Evolutionary conservation across 1,140 invertebrate species (phyloP).

Genomic region (Penaeus chinensis): DNA sequence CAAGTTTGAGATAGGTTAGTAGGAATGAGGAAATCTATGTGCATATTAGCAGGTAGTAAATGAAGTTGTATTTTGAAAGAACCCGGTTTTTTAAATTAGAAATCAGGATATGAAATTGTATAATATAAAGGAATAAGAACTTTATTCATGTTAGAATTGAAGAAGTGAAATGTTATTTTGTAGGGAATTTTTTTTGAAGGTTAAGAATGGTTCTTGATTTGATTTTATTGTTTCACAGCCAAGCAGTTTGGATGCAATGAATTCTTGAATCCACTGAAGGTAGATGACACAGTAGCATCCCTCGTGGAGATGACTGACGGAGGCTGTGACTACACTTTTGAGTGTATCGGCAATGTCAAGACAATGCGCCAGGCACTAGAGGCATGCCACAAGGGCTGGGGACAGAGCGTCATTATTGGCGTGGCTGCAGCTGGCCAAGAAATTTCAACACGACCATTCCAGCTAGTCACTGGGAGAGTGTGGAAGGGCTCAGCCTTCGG

Average conservation of each 20-base stretch:
- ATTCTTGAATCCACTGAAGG: conserved; percentile 83
- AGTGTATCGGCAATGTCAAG: conserved; percentile 96
- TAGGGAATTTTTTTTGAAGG: neutral
- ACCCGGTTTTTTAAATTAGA: too few species aligned
- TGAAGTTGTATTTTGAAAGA: too few species aligned
- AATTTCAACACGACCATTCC: conserved; percentile 95
- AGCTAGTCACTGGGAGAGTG: conserved; percentile 81
- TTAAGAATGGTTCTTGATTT: too few species aligned
- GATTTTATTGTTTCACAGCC: conserved; percentile 70
- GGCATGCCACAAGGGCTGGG: conserved; percentile 98
- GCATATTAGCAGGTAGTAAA: too few species aligned
- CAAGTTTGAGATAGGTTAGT: conserved; percentile 84
- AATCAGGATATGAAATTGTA: too few species aligned
- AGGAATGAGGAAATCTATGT: conserved; percentile 43
- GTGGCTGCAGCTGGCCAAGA: conserved; percentile 93
- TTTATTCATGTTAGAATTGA: too few species aligned
- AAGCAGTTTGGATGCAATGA: conserved; percentile 92
- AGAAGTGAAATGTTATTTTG: neutral
- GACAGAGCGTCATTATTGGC: conserved; percentile 95
- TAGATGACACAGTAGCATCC: conserved; percentile 68
- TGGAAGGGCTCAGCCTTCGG: conserved; percentile 75
- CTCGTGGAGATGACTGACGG: conserved; percentile 94
- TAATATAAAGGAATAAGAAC: too few species aligned
- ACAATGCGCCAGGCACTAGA: conserved; percentile 97
- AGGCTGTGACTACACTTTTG: conserved; percentile 97